A percentile compares a stretch with the other conserved stretches of the same genome.
These are phyloP conservation scores for Epinephelus fuscoguttatus DNA, from an alignment of 2,113 vertebrate species.

Conservation along the genomic window DNA sequence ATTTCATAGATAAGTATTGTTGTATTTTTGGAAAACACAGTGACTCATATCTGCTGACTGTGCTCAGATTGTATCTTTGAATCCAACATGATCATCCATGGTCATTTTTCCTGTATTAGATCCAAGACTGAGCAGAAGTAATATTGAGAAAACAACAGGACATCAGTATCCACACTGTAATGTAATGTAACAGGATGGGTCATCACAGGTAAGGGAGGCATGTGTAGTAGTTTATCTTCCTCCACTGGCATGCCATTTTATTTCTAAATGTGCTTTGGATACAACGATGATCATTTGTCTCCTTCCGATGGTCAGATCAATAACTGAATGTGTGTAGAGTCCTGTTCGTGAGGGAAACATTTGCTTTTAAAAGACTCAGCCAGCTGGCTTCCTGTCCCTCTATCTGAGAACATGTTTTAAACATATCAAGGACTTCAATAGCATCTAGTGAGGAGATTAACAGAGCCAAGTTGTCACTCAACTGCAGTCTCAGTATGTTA, in stretches of 20 bases:
- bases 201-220: neutral
- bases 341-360: neutral
- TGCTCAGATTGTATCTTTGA: constrained; percentile 15
- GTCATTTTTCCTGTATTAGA: neutral
- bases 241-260: neutral
- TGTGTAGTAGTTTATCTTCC: neutral
- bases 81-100: constrained; percentile 1
- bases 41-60: neutral
- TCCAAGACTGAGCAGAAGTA: neutral
- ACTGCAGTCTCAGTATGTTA: constrained; percentile 12
- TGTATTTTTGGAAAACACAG: neutral
- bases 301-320: constrained; percentile 2
- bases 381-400: constrained; percentile 15
- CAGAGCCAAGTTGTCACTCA: constrained; percentile 36
- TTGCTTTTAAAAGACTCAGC: constrained; percentile 7
- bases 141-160: neutral
- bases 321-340: neutral
- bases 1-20: neutral
- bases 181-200: neutral
- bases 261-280: constrained; percentile 8
- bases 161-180: neutral
- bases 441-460: neutral
- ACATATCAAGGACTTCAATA: constrained; percentile 26
- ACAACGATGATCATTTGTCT: neutral
- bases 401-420: constrained; percentile 27